Conservation (phyloP, 1,140 invertebrate genomes). For the Pseudomyrmex gracilis region DNA sequence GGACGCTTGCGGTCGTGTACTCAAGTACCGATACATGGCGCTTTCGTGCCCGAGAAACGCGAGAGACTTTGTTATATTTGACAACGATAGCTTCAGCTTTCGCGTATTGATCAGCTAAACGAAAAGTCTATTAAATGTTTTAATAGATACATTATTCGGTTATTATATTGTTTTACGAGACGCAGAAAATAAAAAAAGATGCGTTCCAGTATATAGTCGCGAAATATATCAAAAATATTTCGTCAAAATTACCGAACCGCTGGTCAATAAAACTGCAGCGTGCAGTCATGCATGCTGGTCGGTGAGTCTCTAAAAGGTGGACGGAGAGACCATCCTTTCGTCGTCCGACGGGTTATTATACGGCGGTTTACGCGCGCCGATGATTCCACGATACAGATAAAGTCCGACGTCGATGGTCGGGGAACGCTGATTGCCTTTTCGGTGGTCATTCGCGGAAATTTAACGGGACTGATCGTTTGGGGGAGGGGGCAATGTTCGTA, state of each 20-base stretch:
- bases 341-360: conserved; percentile 43
- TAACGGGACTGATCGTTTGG: conserved; percentile 27
- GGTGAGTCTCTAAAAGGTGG: conserved; percentile 20
- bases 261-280: conserved; percentile 49
- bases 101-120: neutral
- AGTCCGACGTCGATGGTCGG: conserved; percentile 33
- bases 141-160: too few species aligned
- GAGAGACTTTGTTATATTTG: neutral
- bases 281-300: conserved; percentile 6
- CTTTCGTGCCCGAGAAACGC: conserved; percentile 13
- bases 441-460: conserved; percentile 47
- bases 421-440: conserved; percentile 50
- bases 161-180: conserved; percentile 33
- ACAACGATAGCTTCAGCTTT: neutral
- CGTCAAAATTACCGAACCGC: conserved; percentile 47
- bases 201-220: neutral
- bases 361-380: conserved; percentile 48
- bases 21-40: conserved; percentile 11
- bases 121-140: too few species aligned
- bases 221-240: conserved; percentile 19
- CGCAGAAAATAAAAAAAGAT: conserved; percentile 34
- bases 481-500: neutral
- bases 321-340: conserved; percentile 31
- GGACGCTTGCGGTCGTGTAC: conserved; percentile 13
- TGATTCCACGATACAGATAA: conserved; percentile 47